These are phyloP conservation scores for Mionectes macconnelli DNA, from an alignment of 2,113 vertebrate species.

Conservation along the genomic window DNA sequence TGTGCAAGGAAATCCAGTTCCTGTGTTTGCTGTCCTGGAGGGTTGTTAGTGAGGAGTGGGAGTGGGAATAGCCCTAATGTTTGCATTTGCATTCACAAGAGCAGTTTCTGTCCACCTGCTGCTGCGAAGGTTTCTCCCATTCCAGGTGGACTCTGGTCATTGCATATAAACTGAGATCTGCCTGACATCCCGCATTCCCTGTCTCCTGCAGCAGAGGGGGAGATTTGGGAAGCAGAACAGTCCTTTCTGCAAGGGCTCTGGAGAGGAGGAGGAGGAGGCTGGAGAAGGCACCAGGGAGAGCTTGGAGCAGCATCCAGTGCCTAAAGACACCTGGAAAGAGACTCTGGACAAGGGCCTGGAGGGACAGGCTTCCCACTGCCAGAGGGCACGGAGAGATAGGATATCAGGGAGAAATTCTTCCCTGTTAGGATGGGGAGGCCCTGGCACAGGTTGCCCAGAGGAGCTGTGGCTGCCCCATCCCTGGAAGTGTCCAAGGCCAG, in stretches of 20 bases:
- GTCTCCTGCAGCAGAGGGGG: rapidly evolving
- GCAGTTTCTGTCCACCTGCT: not conserved
- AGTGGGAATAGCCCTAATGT: not conserved
- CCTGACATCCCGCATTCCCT: too few relatives aligned
- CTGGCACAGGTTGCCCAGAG: not conserved
- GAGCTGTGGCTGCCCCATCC: not conserved
- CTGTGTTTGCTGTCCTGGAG: not conserved
- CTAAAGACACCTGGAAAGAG: not conserved
- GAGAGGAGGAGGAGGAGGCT: not conserved
- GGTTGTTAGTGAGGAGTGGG: rapidly evolving
- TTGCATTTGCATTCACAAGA: not conserved
- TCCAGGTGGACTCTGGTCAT: rapidly evolving
- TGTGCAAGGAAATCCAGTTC: not conserved
- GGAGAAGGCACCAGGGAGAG: not conserved
- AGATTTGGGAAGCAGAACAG: not conserved
- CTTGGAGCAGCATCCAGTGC: not conserved
- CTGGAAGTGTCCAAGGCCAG: not conserved
- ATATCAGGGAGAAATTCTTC: not conserved
- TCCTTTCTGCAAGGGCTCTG: not conserved
- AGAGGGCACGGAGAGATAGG: rapidly evolving
- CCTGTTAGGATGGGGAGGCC: rapidly evolving
- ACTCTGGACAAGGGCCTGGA: not conserved
- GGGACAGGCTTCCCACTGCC: not conserved
- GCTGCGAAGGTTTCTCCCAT: not conserved
- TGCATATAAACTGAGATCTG: rapidly evolving